These are phyloP conservation scores for Thymelicus acteon DNA, from an alignment of 2,888 invertebrate species.

Conservation along the genomic window DNA sequence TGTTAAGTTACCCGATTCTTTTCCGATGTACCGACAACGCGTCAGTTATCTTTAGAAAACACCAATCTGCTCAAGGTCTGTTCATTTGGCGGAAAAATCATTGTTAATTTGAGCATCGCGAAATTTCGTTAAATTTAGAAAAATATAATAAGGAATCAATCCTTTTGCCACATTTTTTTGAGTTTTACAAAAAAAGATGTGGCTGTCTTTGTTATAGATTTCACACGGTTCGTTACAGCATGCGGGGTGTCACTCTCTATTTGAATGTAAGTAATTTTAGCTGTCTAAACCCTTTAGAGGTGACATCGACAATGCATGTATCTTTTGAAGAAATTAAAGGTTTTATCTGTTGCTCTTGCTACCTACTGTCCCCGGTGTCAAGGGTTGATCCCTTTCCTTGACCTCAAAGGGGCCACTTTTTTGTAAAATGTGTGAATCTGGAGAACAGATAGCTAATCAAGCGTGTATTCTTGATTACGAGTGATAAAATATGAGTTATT, in stretches of 20 bases:
- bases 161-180: slow-evolving; percentile 57
- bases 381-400: slow-evolving; percentile 72
- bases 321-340: slow-evolving; percentile 58
- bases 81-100: neutral
- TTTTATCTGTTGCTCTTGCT: slow-evolving; percentile 58
- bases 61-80: neutral
- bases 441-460: slow-evolving; percentile 61
- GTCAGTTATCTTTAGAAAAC: too few species aligned
- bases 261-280: slow-evolving; percentile 81
- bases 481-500: too few species aligned
- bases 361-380: slow-evolving; percentile 70
- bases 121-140: neutral
- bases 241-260: slow-evolving; percentile 64
- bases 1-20: too few species aligned
- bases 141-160: slow-evolving; percentile 37
- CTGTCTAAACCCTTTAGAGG: slow-evolving; percentile 66
- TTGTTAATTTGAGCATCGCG: neutral
- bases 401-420: slow-evolving; percentile 60
- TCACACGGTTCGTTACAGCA: slow-evolving; percentile 80
- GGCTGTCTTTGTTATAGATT: slow-evolving; percentile 64
- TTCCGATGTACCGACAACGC: too few species aligned
- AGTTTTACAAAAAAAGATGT: slow-evolving; percentile 43
- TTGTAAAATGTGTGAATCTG: slow-evolving; percentile 60
- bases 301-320: slow-evolving; percentile 62
- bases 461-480: neutral